A percentile compares a stretch with the other conserved stretches of the same genome.
Evolutionary conservation across 2,888 invertebrate species (phyloP).

Genomic region (Clepsis dumicolana): DNA sequence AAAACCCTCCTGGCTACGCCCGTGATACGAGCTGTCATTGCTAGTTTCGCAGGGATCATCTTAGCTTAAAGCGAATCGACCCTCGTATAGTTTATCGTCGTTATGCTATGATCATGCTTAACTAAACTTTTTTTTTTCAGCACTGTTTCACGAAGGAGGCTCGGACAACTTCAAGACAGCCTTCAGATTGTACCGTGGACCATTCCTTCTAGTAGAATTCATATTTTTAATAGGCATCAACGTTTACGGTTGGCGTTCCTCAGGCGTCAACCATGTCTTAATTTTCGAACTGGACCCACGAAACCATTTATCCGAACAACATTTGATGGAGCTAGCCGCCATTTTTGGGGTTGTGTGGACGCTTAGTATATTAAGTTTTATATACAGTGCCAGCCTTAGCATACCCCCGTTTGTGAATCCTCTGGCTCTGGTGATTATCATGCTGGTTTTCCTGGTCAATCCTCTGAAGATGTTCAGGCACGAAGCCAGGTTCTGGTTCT

Average conservation of each 20-base stretch:
- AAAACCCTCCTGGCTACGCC: too few relatives aligned
- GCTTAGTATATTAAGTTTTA: constrained; percentile 93
- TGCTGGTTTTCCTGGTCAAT: constrained; percentile 95
- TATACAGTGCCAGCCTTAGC: constrained; percentile 92
- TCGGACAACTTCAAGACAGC: constrained; percentile 93
- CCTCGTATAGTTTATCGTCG: too few relatives aligned
- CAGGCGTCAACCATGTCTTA: constrained; percentile 98
- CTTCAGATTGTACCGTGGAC: constrained; percentile 96
- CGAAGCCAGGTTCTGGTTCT: constrained; percentile 97
- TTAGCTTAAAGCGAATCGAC: too few relatives aligned
- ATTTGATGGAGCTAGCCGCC: constrained; percentile 97
- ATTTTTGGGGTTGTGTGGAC: constrained; percentile 98
- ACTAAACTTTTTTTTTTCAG: constrained; percentile 76
- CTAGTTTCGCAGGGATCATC: too few relatives aligned
- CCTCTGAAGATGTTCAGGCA: constrained; percentile 96
- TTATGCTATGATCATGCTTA: too few relatives aligned
- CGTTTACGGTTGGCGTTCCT: constrained; percentile 98
- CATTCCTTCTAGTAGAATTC: constrained; percentile 96
- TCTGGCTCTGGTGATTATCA: constrained; percentile 92
- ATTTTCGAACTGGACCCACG: constrained; percentile 99
- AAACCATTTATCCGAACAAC: constrained; percentile 97
- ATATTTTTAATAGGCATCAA: constrained; percentile 98
- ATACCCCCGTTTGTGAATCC: constrained; percentile 98
- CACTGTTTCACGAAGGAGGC: constrained; percentile 90
- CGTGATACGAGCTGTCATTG: too few relatives aligned